Conservation (phyloP, 2,888 invertebrate genomes). For the Campaea margaritaria region DNA sequence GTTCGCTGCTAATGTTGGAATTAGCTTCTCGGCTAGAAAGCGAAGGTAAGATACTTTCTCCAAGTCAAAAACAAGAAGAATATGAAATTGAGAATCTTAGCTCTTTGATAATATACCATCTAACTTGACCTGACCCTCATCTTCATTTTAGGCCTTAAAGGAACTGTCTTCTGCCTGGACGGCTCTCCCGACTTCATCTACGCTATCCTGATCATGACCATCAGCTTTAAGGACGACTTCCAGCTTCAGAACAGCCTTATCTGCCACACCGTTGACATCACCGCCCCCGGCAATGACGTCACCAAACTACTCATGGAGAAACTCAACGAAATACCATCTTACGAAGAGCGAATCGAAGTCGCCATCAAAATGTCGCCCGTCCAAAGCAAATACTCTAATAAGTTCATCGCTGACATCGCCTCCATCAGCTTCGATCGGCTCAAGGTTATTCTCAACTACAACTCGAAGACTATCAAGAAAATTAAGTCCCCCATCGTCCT, state of each 20-base stretch:
- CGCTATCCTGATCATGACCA: constrained; percentile 78
- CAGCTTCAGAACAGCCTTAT: constrained; percentile 86
- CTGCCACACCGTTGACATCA: constrained; percentile 81
- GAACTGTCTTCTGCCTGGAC: constrained; percentile 90
- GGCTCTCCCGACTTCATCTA: constrained; percentile 91
- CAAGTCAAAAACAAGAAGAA: no score
- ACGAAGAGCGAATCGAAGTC: constrained; percentile 84
- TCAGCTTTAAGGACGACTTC: constrained; percentile 71
- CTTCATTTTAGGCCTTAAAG: constrained; percentile 72
- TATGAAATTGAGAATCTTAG: no score
- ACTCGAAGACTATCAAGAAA: constrained; percentile 73
- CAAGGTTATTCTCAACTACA: constrained; percentile 79
- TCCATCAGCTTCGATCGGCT: constrained; percentile 79
- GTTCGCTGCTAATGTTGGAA: constrained; percentile 91
- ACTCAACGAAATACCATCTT: constrained; percentile 81
- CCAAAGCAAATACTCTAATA: constrained; percentile 68
- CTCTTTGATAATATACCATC: no score
- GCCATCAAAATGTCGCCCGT: constrained; percentile 70
- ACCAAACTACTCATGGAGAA: constrained; percentile 67
- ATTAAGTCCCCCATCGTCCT: constrained; percentile 86
- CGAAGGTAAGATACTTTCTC: constrained; percentile 73
- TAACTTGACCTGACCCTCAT: neutral
- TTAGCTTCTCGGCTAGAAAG: constrained; percentile 89
- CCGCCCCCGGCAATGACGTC: constrained; percentile 72
- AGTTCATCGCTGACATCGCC: constrained; percentile 61